phyloP scores from a whole-genome alignment of 2,888 invertebrate species.

The Tetheella fluctuosa region DNA sequence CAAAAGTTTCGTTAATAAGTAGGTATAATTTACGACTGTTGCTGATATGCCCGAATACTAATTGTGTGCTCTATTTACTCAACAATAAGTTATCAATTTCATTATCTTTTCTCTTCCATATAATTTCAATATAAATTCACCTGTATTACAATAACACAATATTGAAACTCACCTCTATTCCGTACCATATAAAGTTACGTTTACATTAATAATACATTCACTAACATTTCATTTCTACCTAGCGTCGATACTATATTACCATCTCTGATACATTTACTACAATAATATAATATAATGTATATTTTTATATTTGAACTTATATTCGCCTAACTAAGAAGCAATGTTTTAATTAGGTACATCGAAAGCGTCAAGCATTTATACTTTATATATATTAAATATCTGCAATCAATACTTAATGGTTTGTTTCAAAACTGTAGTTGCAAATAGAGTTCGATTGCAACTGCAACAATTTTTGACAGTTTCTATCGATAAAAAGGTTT shows the following conservation, averaged over 20 bases:
- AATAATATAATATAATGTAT: background rate
- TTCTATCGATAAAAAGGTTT: too few relatives aligned
- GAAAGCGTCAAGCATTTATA: slow-evolving; percentile 34
- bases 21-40: too few relatives aligned
- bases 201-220: slow-evolving; percentile 5
- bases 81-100: background rate
- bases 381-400: too few relatives aligned
- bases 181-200: background rate
- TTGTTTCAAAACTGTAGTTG: too few relatives aligned
- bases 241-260: background rate
- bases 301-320: slow-evolving; percentile 27
- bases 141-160: slow-evolving; percentile 17
- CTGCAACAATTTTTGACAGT: too few relatives aligned
- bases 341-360: slow-evolving; percentile 31
- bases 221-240: slow-evolving; percentile 8
- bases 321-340: slow-evolving; percentile 34
- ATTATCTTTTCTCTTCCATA: background rate
- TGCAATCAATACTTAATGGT: too few relatives aligned
- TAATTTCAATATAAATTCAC: background rate
- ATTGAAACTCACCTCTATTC: background rate
- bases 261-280: background rate
- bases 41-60: too few relatives aligned
- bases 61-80: background rate
- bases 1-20: too few relatives aligned
- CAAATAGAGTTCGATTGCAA: too few relatives aligned